These are phyloP conservation scores for Patella vulgata DNA, from an alignment of 1,140 invertebrate species.

Conservation along the genomic window DNA sequence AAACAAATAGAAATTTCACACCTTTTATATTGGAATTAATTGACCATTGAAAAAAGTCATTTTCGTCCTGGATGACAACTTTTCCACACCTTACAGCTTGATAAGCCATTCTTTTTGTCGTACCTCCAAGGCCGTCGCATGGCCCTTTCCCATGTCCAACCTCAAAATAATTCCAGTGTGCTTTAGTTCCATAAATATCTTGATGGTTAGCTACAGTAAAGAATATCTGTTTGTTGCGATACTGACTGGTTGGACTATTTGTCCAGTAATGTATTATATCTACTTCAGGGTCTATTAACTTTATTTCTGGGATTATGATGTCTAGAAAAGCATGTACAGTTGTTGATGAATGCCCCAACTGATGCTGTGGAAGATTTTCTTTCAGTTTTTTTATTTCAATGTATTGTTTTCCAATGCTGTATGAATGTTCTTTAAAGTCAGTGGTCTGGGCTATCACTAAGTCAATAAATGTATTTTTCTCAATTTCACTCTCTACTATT, in stretches of 20 bases:
- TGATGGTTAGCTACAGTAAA: conserved; percentile 1
- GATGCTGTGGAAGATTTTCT: conserved; percentile 23
- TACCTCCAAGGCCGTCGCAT: conserved; percentile 10
- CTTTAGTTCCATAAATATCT: background rate
- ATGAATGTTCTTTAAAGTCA: conserved; percentile 19
- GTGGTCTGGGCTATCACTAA: background rate
- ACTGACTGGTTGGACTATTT: conserved; percentile 6
- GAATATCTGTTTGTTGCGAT: conserved; percentile 11
- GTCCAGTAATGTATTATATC: conserved; percentile 16
- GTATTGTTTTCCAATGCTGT: conserved; percentile 19
- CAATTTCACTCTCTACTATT: conserved; percentile 9
- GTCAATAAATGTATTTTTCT: background rate
- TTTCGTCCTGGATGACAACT: conserved; percentile 7
- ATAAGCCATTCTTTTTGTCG: conserved; percentile 5
- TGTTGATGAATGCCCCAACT: no score
- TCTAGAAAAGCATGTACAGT: conserved; percentile 4
- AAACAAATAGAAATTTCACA: conserved; percentile 21
- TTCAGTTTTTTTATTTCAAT: conserved; percentile 22
- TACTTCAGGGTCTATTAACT: background rate
- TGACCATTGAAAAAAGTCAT: conserved; percentile 30
- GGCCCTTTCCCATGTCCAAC: conserved; percentile 18
- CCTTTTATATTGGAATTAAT: background rate
- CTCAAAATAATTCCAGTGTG: conserved; percentile 15
- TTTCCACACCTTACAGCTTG: conserved; percentile 6
- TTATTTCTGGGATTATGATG: background rate